phyloP scores from a whole-genome alignment of 1,140 invertebrate species.

The Cotesia glomerata region DNA sequence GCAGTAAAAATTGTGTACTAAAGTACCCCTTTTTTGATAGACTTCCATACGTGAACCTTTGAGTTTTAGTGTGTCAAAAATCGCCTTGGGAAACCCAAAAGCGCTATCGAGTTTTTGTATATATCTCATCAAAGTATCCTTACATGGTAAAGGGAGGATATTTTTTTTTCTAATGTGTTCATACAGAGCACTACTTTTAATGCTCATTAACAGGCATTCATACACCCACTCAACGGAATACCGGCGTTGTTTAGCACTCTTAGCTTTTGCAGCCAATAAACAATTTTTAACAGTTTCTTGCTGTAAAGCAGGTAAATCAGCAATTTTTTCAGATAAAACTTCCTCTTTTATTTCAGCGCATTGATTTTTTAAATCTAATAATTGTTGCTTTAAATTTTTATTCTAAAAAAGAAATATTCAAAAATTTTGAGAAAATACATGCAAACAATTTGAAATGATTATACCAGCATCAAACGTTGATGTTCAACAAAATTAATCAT shows the following conservation, averaged over 20 bases:
- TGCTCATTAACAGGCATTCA: constrained; percentile 20
- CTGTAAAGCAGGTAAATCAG: neutral
- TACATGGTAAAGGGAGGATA: constrained; percentile 8
- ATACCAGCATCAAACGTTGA: neutral
- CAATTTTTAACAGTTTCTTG: neutral
- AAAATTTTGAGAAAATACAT: constrained; percentile 11
- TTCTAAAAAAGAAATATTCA: constrained; percentile 14
- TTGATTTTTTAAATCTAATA: constrained; percentile 17
- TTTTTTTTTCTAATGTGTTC: constrained; percentile 3
- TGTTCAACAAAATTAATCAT: neutral
- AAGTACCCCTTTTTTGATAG: neutral
- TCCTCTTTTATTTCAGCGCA: neutral
- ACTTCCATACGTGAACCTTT: neutral
- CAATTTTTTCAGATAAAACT: neutral
- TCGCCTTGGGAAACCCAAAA: constrained; percentile 8
- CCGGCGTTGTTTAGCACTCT: neutral
- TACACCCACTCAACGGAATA: constrained; percentile 12
- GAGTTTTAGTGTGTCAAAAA: constrained; percentile 10
- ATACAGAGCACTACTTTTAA: constrained; percentile 15
- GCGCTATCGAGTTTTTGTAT: neutral
- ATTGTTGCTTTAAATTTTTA: constrained; percentile 13
- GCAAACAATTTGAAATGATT: constrained; percentile 7
- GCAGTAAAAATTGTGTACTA: neutral
- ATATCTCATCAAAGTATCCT: constrained; percentile 8
- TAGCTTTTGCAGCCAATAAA: constrained; percentile 46